Base-by-base conservation (phyloP, 2,888 invertebrate species). In the Andrena chrysosceles region DNA sequence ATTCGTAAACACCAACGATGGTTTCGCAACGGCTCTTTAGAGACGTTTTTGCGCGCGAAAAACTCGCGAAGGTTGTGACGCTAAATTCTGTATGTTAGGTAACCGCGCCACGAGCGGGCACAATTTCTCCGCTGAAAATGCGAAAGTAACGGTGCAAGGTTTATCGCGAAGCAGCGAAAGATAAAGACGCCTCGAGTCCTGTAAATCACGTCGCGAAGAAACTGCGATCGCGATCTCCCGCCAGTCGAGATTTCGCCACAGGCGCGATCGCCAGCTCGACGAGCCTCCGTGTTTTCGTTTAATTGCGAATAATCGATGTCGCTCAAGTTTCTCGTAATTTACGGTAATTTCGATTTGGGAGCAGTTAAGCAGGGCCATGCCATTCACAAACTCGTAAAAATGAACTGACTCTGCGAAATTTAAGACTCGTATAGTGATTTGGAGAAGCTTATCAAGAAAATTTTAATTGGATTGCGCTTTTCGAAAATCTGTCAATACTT, bases 121-220 rank as follows among this genome's bases (percentile, higher is more conserved):
- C 49, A 73, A 78, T 73, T 78, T 68, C 31, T 52, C 63, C n/a
- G 33, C 20, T 35, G 63, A 68, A 62, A 70, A 35, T 49, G n/a
- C 66, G 66, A 42, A 23, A 20, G 59, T 64, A 76, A 80, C 80
- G 70, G 54, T 60, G 20, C 60, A 52, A 59, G 31, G 64, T 80
- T 80, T 54, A 76, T 67, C 80, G 33, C 69, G 64, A 0, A 42
- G n/a, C 42, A 33, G 31, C 52, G 63, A 10, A 26, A 59, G 23
- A 69, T 69, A 79, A 74, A 69, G 69, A 29, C 35, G 60, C 56
- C 10, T 10, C 64, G 35, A 66, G 60, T 42, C 13, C 63, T 54
- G 74, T 76, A 71, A 62, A n/a, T 81, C 35, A 56, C 48, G n/a
- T 13, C 35, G 6, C 52, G 62, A 54, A 35, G 29, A 67, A 66